These are phyloP conservation scores for Melangyna quadrimaculata DNA, from an alignment of 2,888 invertebrate genomes.

Conservation along the genomic window DNA sequence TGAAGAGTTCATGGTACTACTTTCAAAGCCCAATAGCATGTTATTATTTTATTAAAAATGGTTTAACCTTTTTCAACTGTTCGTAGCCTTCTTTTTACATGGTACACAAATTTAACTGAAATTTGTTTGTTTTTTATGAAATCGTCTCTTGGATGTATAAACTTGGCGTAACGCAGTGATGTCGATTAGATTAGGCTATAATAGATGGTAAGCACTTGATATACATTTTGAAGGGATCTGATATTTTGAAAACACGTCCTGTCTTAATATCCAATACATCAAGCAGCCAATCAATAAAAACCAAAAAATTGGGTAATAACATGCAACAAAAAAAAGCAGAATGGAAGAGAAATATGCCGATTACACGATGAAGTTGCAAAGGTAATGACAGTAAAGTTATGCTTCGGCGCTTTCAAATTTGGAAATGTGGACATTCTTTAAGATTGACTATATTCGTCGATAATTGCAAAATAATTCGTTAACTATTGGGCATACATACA, in stretches of 20 bases:
- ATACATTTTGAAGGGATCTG: not conserved
- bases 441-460: not conserved
- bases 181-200: not conserved
- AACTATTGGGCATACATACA: too few species aligned
- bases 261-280: not conserved
- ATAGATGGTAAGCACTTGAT: not conserved
- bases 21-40: too few species aligned
- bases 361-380: slow-evolving; percentile 18
- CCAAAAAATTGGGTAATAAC: not conserved
- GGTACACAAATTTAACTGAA: too few species aligned
- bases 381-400: not conserved
- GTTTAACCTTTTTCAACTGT: too few species aligned
- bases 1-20: too few species aligned
- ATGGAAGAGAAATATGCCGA: not conserved
- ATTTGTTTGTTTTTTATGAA: too few species aligned
- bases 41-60: too few species aligned
- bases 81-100: too few species aligned
- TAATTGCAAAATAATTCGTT: slow-evolving; percentile 12
- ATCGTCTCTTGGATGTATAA: not conserved
- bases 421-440: slow-evolving; percentile 7
- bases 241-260: slow-evolving; percentile 2
- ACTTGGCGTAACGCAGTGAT: too few species aligned
- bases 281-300: not conserved
- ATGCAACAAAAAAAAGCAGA: not conserved
- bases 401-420: slow-evolving; percentile 5